Evolutionary conservation across 92 coral and sea anemone species (phyloP), one percentile per base, ranked within the genome.

Genomic region (Palythoa caribaeorum): DNA sequence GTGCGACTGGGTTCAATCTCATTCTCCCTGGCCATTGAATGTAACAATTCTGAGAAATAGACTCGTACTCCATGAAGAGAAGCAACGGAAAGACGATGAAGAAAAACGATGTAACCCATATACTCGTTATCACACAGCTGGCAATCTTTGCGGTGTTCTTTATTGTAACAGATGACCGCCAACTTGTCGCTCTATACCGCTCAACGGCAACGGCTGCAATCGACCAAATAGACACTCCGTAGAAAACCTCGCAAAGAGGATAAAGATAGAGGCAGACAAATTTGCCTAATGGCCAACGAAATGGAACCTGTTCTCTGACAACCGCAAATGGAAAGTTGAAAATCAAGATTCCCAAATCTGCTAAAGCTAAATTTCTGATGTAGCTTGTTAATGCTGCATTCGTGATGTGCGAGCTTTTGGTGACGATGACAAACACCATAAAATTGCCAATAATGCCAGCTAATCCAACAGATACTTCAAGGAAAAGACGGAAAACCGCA

Each of bases 191-290:
- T 12, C 94, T 65, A 19, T 86, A 92, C 16, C 94, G 85, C 78
- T 92, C 92, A 17, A 84, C 73, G 2, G 94, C 92, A 52, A 92
- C 83, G 6, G 92, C 94, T 0, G 87, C 92, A 39, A 92, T 89
- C 3, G 84, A 86, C 94, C 94, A 92, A 9, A 89, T 89, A 1
- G 94, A 92, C 70, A 92, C 83, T 48, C 92, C 94, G 53, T 78
- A 84, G 66, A 92, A 92, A 11, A 89, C 81, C 15, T 92, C 94
- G 28, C 88, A 14, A 6, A 80, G 47, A 8, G 94, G 94, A 38
- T 73, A 92, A 3, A 92, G 69, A 68, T 89, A 89, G n/a, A 86
- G 71, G 76, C 94, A 92, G 10, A 86, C 63, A 55, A 77, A 89
- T 52, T 88, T 89, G 38, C 94, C 94, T 20, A 92, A 62, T 38